phyloP scores from a whole-genome alignment of 1,140 invertebrate genomes.

The Diabrotica undecimpunctata region DNA sequence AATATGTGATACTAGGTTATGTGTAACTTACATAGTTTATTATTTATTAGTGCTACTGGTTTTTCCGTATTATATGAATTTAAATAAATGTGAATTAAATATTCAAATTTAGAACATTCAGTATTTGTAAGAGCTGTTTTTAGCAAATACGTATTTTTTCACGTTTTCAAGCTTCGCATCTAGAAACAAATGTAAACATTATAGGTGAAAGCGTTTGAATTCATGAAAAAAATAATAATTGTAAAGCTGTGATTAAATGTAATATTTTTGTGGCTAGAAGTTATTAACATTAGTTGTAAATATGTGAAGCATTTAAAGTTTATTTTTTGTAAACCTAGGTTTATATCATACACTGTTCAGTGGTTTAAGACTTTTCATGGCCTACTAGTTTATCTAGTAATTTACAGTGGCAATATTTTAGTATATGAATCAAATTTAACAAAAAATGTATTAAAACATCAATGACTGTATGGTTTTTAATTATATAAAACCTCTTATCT shows the following conservation, averaged over 20 bases:
- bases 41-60: too few relatives aligned
- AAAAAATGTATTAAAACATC: too few relatives aligned
- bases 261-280: constrained; percentile 2
- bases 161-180: neutral
- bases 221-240: neutral
- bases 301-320: neutral
- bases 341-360: neutral
- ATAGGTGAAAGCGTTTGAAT: neutral
- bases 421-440: too few relatives aligned
- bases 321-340: neutral
- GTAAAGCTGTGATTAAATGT: neutral
- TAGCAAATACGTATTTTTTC: constrained; percentile 3
- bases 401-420: too few relatives aligned
- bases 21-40: too few relatives aligned
- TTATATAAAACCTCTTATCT: too few relatives aligned
- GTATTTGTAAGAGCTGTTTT: neutral
- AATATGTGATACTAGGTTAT: too few relatives aligned
- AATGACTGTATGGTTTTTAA: too few relatives aligned
- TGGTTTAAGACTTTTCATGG: too few relatives aligned
- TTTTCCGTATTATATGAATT: too few relatives aligned
- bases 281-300: neutral
- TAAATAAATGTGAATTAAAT: neutral
- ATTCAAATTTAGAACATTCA: neutral
- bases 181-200: neutral
- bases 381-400: too few relatives aligned